Conservation (phyloP, 2,113 vertebrate genomes). For the Microcebus jonahi region DNA sequence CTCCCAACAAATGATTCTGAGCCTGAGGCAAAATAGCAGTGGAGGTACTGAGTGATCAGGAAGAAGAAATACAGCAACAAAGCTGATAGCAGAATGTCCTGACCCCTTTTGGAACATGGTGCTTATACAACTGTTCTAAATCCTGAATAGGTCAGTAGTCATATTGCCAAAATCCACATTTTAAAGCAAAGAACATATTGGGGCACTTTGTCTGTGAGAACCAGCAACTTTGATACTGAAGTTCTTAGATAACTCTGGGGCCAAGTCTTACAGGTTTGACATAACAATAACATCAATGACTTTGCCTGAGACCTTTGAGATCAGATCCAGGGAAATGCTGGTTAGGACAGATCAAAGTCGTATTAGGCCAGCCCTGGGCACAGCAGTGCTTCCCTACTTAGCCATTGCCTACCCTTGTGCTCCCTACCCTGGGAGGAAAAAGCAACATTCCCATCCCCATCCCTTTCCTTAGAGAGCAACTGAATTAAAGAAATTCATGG, state of each 20-base stretch:
- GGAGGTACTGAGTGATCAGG: background rate
- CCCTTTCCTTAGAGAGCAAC: background rate
- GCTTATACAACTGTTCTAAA: background rate
- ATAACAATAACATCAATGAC: background rate
- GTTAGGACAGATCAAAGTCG: background rate
- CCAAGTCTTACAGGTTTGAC: background rate
- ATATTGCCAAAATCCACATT: background rate
- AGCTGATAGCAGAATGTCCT: background rate
- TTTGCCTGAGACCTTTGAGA: background rate
- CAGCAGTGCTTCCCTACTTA: background rate
- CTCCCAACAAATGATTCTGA: background rate
- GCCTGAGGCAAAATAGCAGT: background rate
- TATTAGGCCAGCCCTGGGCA: accelerated
- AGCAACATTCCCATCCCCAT: background rate
- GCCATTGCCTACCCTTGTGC: accelerated
- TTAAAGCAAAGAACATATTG: conserved; percentile 27
- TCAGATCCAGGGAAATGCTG: background rate
- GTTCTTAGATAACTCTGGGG: background rate
- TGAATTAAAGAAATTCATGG: background rate
- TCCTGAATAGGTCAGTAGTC: background rate
- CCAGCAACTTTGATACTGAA: background rate
- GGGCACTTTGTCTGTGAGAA: background rate
- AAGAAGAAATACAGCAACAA: background rate
- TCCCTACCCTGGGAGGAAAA: background rate
- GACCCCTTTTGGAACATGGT: background rate